These are phyloP conservation scores for Charina bottae DNA, from an alignment of 2,113 vertebrate species.

Conservation along the genomic window DNA sequence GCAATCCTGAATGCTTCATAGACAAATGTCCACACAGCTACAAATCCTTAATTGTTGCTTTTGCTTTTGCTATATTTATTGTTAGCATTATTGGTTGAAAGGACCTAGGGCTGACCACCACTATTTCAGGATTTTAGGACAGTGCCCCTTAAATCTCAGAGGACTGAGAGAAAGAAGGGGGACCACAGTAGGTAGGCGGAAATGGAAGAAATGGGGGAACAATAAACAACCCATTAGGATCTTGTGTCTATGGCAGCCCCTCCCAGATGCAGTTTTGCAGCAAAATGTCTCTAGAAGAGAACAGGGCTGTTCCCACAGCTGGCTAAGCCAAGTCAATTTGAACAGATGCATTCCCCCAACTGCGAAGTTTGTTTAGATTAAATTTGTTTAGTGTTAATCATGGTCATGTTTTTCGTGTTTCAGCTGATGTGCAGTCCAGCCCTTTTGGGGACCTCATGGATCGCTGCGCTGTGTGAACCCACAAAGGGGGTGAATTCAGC, in stretches of 20 bases:
- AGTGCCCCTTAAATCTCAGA: neutral
- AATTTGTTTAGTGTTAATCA: neutral
- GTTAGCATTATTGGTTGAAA: neutral
- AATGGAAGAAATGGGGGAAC: neutral
- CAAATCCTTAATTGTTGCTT: neutral
- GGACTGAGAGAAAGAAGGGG: neutral
- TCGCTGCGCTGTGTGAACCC: no score
- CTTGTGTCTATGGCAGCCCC: neutral
- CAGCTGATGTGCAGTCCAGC: neutral
- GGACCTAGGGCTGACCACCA: neutral
- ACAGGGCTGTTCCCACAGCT: neutral
- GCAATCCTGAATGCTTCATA: neutral
- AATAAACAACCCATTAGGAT: neutral
- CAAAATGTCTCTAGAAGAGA: neutral
- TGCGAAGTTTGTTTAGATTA: neutral
- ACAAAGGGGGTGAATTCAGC: neutral
- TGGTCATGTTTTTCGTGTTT: neutral
- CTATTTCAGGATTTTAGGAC: neutral
- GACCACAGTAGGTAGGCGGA: neutral
- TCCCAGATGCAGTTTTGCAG: neutral
- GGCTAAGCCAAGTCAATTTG: neutral
- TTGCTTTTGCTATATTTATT: neutral
- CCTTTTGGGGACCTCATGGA: neutral
- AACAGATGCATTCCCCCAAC: neutral
- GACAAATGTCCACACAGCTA: neutral